Evolutionary conservation across 2,113 vertebrate species (phyloP).

Genomic region (Periophthalmus modestus): DNA sequence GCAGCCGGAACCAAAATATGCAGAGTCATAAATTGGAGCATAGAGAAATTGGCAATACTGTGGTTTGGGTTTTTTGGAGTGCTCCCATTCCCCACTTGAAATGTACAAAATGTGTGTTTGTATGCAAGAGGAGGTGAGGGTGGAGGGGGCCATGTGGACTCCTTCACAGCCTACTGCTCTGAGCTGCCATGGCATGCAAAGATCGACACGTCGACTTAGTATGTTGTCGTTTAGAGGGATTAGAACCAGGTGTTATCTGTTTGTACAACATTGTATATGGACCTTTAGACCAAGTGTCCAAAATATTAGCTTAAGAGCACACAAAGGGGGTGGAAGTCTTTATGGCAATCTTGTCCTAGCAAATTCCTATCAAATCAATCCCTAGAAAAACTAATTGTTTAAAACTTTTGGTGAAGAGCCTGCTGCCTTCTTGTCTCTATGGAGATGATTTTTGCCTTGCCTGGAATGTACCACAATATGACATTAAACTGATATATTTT

Average conservation of each 20-base stretch:
- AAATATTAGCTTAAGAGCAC: neutral
- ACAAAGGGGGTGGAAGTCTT: neutral
- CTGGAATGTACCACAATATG: too few relatives aligned
- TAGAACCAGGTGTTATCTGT: neutral
- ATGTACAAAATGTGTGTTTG: slow-evolving; percentile 19
- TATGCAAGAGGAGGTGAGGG: slow-evolving; percentile 21
- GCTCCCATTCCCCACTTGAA: too few relatives aligned
- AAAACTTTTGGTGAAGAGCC: too few relatives aligned
- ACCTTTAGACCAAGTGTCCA: neutral
- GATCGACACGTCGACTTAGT: neutral
- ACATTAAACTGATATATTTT: too few relatives aligned
- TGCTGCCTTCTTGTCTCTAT: too few relatives aligned
- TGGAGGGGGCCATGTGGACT: slow-evolving; percentile 42
- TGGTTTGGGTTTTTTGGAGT: too few relatives aligned
- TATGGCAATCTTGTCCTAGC: neutral
- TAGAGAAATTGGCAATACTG: too few relatives aligned
- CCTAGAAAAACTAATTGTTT: neutral
- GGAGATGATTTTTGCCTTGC: too few relatives aligned
- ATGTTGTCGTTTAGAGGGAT: neutral
- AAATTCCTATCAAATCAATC: too few relatives aligned
- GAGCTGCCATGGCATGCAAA: slow-evolving; percentile 22
- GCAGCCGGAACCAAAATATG: too few relatives aligned
- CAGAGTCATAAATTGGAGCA: too few relatives aligned
- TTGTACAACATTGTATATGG: neutral
- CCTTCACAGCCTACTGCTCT: slow-evolving; percentile 36